These are phyloP conservation scores for Danio tinwini DNA, from an alignment of 2,797 vertebrate genomes.

Conservation along the genomic window DNA sequence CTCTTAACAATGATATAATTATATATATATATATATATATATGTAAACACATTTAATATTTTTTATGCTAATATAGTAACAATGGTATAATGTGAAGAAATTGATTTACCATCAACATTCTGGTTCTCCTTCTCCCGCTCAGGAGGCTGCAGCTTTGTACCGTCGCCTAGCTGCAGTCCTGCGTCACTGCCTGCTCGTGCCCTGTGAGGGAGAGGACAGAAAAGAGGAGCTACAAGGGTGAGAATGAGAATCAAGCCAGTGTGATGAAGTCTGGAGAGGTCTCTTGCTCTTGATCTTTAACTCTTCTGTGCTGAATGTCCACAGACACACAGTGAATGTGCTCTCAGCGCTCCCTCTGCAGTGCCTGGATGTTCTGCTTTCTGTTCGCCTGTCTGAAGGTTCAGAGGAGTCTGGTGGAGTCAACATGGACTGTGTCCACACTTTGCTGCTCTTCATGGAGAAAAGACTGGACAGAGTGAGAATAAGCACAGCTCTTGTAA, in stretches of 20 bases:
- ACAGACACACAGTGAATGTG: slow-evolving; percentile 76
- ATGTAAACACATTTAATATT: neutral
- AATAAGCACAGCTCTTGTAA: neutral
- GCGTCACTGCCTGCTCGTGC: slow-evolving; percentile 78
- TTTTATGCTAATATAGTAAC: no score
- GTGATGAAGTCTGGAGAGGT: slow-evolving; percentile 1
- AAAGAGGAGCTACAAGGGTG: slow-evolving; percentile 81
- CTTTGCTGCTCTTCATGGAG: slow-evolving; percentile 80
- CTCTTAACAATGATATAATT: neutral
- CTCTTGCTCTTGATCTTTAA: neutral
- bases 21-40: neutral
- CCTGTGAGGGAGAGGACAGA: slow-evolving; percentile 71
- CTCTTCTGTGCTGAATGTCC: neutral
- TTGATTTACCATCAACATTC: neutral
- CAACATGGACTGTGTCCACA: slow-evolving; percentile 84
- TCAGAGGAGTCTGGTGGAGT: slow-evolving; percentile 75
- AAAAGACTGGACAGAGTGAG: slow-evolving; percentile 78
- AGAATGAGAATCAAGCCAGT: slow-evolving; percentile 68
- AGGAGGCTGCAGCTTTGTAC: slow-evolving; percentile 80
- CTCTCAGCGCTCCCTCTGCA: slow-evolving; percentile 74
- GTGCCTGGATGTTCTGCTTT: slow-evolving; percentile 77
- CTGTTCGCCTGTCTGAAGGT: slow-evolving; percentile 61
- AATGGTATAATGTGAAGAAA: neutral
- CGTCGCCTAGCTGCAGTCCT: slow-evolving; percentile 80
- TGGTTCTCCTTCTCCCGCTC: neutral